These are phyloP conservation scores for Microctonus brassicae DNA, from an alignment of 2,888 invertebrate species.

Conservation along the genomic window DNA sequence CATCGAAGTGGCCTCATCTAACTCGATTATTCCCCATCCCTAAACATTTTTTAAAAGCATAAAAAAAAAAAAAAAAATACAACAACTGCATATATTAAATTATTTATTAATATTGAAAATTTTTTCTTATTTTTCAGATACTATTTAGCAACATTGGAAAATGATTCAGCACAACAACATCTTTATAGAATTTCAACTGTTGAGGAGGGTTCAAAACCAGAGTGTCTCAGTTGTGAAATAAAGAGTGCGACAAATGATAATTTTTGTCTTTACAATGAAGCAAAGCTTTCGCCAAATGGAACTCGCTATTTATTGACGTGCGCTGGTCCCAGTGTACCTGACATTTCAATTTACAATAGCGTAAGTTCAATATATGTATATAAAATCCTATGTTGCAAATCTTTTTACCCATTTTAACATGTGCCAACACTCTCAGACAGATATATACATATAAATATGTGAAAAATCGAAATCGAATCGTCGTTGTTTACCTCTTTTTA, in stretches of 20 bases:
- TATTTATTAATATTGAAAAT: constrained; percentile 10
- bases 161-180: constrained; percentile 84
- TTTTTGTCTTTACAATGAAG: constrained; percentile 78
- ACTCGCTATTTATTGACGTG: constrained; percentile 83
- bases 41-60: not conserved
- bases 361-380: constrained; percentile 65
- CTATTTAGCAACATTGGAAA: constrained; percentile 84
- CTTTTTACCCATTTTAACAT: constrained; percentile 4
- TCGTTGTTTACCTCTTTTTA: constrained; percentile 19
- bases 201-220: constrained; percentile 67
- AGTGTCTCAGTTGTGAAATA: constrained; percentile 84
- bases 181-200: constrained; percentile 80
- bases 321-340: constrained; percentile 87
- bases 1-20: constrained; percentile 2
- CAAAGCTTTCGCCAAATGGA: constrained; percentile 77
- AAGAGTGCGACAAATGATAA: constrained; percentile 70
- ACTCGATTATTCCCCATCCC: not conserved
- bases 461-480: constrained; percentile 24
- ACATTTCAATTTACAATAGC: constrained; percentile 75
- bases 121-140: constrained; percentile 74
- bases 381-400: not conserved
- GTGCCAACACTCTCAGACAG: not conserved
- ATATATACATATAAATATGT: too few species aligned
- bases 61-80: not conserved
- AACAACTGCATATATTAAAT: not conserved